Conservation (phyloP, 2,113 vertebrate species). For the Manacus vitellinus region DNA sequence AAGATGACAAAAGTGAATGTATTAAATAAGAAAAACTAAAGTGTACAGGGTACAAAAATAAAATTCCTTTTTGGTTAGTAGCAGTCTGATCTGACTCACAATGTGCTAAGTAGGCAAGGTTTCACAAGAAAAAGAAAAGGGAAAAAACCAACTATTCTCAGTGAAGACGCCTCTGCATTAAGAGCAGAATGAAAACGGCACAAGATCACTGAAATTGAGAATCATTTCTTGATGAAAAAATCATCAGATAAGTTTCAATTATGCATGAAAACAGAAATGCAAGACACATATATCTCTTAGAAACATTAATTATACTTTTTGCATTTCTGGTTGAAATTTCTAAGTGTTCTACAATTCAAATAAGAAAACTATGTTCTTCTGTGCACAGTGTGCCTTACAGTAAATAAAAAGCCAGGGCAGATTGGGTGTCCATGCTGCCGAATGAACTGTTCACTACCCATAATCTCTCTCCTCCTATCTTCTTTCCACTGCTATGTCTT, state of each 20-base stretch:
- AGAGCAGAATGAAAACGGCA: not conserved
- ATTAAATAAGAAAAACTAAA: not conserved
- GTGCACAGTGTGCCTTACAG: rapidly evolving
- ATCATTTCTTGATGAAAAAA: not conserved
- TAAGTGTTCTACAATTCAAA: not conserved
- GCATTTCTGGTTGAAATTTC: not conserved
- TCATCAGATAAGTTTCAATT: not conserved
- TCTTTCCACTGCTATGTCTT: not conserved
- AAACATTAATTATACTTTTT: not conserved
- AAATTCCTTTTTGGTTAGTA: not conserved
- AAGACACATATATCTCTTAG: not conserved
- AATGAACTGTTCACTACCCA: not conserved
- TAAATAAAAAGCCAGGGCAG: not conserved
- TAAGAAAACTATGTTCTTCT: not conserved
- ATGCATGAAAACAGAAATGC: not conserved
- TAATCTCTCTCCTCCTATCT: not conserved
- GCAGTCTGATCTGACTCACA: slow-evolving; percentile 35
- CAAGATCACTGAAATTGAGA: not conserved
- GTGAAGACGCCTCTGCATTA: slow-evolving; percentile 31
- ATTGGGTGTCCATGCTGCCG: not conserved
- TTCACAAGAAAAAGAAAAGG: slow-evolving; percentile 2
- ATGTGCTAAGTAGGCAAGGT: slow-evolving; percentile 10
- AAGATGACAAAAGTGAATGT: not conserved
- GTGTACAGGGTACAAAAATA: slow-evolving; percentile 20
- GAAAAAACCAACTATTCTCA: slow-evolving; percentile 28